Evolutionary conservation across 53 echinoderm and acorn worm species (phyloP), one percentile per base, ranked within the genome.

Genomic region (Luidia sarsii): DNA sequence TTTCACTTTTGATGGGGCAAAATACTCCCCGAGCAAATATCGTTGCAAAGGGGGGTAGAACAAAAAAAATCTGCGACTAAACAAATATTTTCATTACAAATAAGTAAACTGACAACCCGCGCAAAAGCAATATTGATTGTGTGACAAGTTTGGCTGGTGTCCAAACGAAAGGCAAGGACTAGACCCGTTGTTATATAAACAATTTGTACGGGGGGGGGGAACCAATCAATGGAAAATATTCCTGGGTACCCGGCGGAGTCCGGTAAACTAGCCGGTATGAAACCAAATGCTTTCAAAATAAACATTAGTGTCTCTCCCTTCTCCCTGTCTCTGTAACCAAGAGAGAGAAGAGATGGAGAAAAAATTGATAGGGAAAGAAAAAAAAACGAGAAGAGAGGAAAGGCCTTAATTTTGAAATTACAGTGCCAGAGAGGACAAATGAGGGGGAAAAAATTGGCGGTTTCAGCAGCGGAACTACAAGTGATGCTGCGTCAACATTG

Each of bases 401-500:
- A 45, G 61, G 13, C 60, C 45, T 30, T 16, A 60, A 35, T 62
- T 77, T 33, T 27, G 48, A 45, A 61, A 77, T 77, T 77, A 48
- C 61, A 77, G 46, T 4, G 4, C 31, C 7, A 33, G 27, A 37
- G 16, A 22, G 10, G 16, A 23, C 34, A 15, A 23, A 13, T 8
- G 14, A 15, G 36, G 24, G 13, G 36, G 39, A 45, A 11, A 10
- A 0, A 13, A 50, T 15, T 68, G 24, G 15, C 36, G 2, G 0
- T 35, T 38, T 3, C 0, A 31, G 38, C 14, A 25, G 55, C n/a
- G 35, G 43, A 57, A 72, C 54, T 56, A 56, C 72, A 50, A 56
- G 72, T 55, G 38, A 57, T 38, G 13, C 39, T 29, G 18, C 22
- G 72, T 72, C 54, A 72, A 72, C 72, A 72, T 72, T 72, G 72